Evolutionary conservation across 2,113 vertebrate genomes (phyloP).

Genomic region (Poeciliopsis occidentalis): DNA sequence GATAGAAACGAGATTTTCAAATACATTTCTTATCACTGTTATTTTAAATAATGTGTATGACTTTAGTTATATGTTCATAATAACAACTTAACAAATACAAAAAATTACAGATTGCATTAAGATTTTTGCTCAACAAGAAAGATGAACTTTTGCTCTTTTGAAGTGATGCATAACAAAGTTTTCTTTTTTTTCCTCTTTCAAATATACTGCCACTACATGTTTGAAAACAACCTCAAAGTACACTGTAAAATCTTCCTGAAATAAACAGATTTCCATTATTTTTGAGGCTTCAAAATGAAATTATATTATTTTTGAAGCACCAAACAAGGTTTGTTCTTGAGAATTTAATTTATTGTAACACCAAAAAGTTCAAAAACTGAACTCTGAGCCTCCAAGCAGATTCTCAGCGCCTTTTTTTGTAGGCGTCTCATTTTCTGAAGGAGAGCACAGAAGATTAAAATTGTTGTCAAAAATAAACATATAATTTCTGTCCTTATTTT

Average conservation of each 20-base stretch:
- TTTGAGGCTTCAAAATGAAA: background rate
- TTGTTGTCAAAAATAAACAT: slow-evolving; percentile 89
- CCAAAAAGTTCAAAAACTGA: slow-evolving; percentile 46
- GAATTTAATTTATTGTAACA: slow-evolving; percentile 43
- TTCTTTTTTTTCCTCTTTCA: too few species aligned
- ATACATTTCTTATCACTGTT: background rate
- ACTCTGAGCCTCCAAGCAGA: slow-evolving; percentile 64
- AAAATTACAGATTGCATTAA: background rate
- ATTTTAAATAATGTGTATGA: background rate
- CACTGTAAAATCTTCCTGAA: background rate
- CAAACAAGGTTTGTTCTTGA: background rate
- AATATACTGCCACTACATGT: background rate
- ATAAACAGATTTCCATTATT: background rate
- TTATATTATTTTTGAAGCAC: background rate
- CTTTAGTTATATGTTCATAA: too few species aligned
- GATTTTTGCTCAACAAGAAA: background rate
- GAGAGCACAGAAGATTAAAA: slow-evolving; percentile 86
- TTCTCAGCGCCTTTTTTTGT: slow-evolving; percentile 77
- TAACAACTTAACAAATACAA: background rate
- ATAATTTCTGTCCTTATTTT: slow-evolving; percentile 88
- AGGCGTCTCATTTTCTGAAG: slow-evolving; percentile 81
- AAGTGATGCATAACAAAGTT: background rate
- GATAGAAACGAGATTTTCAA: too few species aligned
- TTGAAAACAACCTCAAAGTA: background rate
- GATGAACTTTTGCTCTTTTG: background rate